Evolutionary conservation across 2,113 vertebrate genomes (phyloP).

Genomic region (Phrynosoma platyrhinos): DNA sequence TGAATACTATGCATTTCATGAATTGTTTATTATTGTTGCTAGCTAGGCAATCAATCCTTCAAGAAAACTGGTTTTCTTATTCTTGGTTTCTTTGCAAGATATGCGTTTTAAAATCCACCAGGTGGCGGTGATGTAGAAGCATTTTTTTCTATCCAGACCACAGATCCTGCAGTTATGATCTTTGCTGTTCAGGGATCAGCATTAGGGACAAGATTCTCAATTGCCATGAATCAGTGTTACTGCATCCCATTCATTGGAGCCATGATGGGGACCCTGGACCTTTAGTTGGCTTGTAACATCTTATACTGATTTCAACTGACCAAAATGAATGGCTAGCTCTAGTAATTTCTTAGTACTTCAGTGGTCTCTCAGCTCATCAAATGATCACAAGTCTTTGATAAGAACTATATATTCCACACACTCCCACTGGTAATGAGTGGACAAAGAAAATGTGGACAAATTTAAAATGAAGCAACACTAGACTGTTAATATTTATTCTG

Average conservation of each 20-base stretch:
- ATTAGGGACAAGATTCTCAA: slow-evolving; percentile 10
- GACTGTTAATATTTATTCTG: slow-evolving; percentile 10
- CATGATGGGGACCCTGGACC: not conserved
- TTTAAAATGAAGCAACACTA: slow-evolving; percentile 13
- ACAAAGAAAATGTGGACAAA: slow-evolving; percentile 19
- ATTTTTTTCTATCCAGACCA: slow-evolving; percentile 63
- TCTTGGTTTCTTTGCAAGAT: slow-evolving; percentile 57
- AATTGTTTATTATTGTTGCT: not conserved
- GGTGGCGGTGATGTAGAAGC: slow-evolving; percentile 79
- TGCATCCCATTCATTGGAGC: not conserved
- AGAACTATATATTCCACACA: slow-evolving; percentile 43
- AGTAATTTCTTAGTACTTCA: slow-evolving; percentile 45
- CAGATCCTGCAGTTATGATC: not conserved
- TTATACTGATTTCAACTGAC: slow-evolving; percentile 23
- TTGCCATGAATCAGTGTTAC: slow-evolving; percentile 18
- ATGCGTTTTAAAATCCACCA: slow-evolving; percentile 72
- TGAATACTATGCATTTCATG: slow-evolving; percentile 8
- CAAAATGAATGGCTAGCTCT: slow-evolving; percentile 11
- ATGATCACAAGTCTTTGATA: slow-evolving; percentile 47
- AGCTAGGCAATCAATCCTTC: slow-evolving; percentile 2
- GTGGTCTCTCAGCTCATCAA: slow-evolving; percentile 29
- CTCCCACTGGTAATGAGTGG: not conserved
- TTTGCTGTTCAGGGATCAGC: slow-evolving; percentile 40
- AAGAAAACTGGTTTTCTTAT: slow-evolving; percentile 12
- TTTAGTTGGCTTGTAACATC: slow-evolving; percentile 29